phyloP scores from a whole-genome alignment of 2,797 vertebrate species.

The Astyanax mexicanus region DNA sequence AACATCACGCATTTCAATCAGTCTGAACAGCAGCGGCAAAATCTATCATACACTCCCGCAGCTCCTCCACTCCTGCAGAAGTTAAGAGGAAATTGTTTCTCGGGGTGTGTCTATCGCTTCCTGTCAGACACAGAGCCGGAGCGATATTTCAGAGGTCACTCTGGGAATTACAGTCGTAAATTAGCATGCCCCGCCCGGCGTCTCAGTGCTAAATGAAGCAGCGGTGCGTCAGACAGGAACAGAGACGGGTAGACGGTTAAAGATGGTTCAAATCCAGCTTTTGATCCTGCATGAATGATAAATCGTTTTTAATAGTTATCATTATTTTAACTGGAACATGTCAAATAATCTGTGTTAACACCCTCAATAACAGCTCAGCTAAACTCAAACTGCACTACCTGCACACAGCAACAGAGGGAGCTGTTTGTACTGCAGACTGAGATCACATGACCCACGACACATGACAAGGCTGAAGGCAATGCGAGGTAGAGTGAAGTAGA shows the following conservation, averaged over 20 bases:
- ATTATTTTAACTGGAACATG: too few relatives aligned
- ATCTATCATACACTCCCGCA: neutral
- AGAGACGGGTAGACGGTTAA: slow-evolving; percentile 39
- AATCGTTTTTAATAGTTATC: too few relatives aligned
- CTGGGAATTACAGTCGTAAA: slow-evolving; percentile 39
- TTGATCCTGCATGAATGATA: slow-evolving; percentile 62
- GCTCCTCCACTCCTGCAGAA: too few relatives aligned
- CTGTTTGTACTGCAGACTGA: too few relatives aligned
- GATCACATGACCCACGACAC: too few relatives aligned
- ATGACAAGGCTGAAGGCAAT: too few relatives aligned
- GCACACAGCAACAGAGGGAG: too few relatives aligned
- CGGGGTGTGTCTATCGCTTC: slow-evolving; percentile 1
- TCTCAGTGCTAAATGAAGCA: slow-evolving; percentile 19
- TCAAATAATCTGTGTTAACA: too few relatives aligned
- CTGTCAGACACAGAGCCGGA: neutral
- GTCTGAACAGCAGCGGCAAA: neutral
- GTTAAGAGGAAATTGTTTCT: slow-evolving; percentile 27
- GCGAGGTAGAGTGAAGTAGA: too few relatives aligned
- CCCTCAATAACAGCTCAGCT: too few relatives aligned
- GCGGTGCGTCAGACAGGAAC: slow-evolving; percentile 34
- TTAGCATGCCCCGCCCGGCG: slow-evolving; percentile 46
- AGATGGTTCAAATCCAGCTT: slow-evolving; percentile 48
- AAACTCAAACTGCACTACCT: too few relatives aligned
- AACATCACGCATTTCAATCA: neutral
- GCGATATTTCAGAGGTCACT: slow-evolving; percentile 43